Evolutionary conservation across 2,888 invertebrate species (phyloP), one percentile per base, ranked within the genome.

Genomic region (Rhagium mordax): DNA sequence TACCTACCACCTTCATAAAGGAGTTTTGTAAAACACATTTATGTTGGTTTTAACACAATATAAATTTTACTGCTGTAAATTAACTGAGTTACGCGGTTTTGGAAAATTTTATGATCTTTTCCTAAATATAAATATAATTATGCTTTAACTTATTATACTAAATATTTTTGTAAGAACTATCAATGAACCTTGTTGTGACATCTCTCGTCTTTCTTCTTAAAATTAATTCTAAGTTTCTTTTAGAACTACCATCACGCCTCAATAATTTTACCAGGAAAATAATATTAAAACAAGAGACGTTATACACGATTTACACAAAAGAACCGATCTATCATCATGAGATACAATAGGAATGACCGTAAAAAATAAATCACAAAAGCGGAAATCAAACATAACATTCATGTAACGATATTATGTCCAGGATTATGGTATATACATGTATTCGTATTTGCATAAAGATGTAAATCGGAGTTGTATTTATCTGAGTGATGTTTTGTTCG

Each of bases 391-490:
- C 33, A 18, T 59, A 59, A 59, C 29, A 59, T 29, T 33, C 59
- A 59, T 41, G 59, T 59, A 59, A 59, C 27, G 33, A 13, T 59
- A 59, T 33, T 3, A 20, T 59, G 33, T 18, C 33, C 20, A 33
- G 59, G 59, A 59, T 59, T 33, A 59, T 16, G 33, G 33, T 33
- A 18, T 20, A 16, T 59, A 16, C 7, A 27, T 57, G 24, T 57
- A 24, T 57, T 27, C 16, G 33, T 16, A 59, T 59, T 59, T 29
- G 59, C 59, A 59, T 59, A 59, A 33, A 59, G 59, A 59, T 59
- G 33, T 59, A 20, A 33, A 59, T 59, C 59, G n/a, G 21, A 57
- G 27, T 21, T 6, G 7, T 27, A 15, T 41, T n/a, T 57, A 57
- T 57, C 55, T n/a, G n/a, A 57, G 55, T 27, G 24, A 57, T 57